A percentile compares a stretch with the other conserved stretches of the same genome.
Conservation (phyloP, 64 coral and sea anemone species). For the Trachythela sp. region DNA sequence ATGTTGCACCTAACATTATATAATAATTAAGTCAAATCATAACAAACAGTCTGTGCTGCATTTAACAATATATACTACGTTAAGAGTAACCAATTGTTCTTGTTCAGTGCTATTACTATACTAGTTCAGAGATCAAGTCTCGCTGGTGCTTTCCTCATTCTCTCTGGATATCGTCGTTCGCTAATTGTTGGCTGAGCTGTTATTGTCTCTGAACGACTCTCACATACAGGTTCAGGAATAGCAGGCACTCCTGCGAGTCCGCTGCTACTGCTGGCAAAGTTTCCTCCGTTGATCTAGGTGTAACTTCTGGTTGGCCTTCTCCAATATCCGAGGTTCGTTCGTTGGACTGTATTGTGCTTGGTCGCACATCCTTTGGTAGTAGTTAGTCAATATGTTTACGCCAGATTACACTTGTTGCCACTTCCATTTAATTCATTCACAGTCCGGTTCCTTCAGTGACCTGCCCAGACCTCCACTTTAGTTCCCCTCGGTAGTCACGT, state of each 20-base stretch:
- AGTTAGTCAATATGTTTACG: conserved; percentile 57
- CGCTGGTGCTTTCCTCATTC: not conserved
- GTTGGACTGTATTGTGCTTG: not conserved
- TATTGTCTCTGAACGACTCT: not conserved
- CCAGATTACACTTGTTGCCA: conserved; percentile 42
- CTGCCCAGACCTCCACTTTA: conserved; percentile 32
- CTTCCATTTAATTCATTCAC: conserved; percentile 38
- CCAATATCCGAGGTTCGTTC: not conserved
- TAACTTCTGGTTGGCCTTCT: not conserved
- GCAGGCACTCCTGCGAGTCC: not conserved
- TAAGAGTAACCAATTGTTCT: not conserved
- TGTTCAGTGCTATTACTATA: not conserved
- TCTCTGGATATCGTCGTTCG: not conserved
- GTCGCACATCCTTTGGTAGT: conserved; percentile 25
- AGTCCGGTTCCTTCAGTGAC: conserved; percentile 47
- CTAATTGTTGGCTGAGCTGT: not conserved
- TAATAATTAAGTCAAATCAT: no score
- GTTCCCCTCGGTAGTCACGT: conserved; percentile 38
- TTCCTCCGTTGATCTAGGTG: not conserved
- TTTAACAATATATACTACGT: not conserved
- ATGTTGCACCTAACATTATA: no score
- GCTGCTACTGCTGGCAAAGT: not conserved
- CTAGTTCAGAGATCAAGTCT: not conserved
- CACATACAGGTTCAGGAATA: not conserved
- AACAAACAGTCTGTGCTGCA: not conserved